These are phyloP conservation scores for Molossus alvarezi DNA, from an alignment of 2,797 vertebrate species.

Conservation along the genomic window DNA sequence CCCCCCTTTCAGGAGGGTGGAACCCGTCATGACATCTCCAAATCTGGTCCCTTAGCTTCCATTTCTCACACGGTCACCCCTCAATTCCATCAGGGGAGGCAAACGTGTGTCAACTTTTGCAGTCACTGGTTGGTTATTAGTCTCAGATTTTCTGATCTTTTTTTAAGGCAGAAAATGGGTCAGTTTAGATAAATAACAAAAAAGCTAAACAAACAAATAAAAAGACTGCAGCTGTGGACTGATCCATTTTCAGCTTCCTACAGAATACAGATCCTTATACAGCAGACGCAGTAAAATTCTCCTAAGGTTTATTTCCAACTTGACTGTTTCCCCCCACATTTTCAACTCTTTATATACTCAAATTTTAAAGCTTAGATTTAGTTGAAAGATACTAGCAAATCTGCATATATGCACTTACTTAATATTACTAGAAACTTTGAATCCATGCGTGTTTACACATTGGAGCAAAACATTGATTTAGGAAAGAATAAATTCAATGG, in stretches of 20 bases:
- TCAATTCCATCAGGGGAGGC: background rate
- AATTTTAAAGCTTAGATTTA: slow-evolving; percentile 2
- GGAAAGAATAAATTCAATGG: slow-evolving; percentile 48
- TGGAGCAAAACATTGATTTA: background rate
- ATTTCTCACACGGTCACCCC: fast-evolving
- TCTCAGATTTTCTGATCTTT: background rate
- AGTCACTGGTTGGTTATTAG: background rate
- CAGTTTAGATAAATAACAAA: background rate
- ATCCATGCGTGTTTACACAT: background rate
- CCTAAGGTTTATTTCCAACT: background rate
- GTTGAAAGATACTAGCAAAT: slow-evolving; percentile 13
- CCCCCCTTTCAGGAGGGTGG: background rate
- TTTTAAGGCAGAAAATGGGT: background rate
- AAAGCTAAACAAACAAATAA: background rate
- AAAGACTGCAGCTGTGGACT: background rate
- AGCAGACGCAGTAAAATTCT: background rate
- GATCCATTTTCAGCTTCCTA: background rate
- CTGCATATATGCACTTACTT: background rate
- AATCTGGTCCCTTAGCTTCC: background rate
- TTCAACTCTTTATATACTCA: background rate
- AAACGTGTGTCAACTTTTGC: background rate
- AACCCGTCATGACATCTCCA: background rate
- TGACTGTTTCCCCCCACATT: background rate
- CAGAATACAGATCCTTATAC: background rate
- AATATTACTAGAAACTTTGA: background rate